These are phyloP conservation scores for Pseudobourletiella spinata DNA, from an alignment of 1,140 invertebrate species.

Conservation along the genomic window DNA sequence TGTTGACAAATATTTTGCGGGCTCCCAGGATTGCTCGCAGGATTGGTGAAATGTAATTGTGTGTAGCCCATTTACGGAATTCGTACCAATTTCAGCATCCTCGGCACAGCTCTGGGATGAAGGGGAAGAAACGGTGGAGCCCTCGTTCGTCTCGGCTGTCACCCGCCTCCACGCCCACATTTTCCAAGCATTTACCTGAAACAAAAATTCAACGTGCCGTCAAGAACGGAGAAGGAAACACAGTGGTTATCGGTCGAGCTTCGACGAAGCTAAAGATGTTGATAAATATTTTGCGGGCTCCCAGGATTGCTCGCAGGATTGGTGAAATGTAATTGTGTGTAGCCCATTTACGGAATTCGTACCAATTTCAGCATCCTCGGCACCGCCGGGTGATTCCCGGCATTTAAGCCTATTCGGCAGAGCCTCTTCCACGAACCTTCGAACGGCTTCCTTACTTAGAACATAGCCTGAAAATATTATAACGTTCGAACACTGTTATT, in stretches of 20 bases:
- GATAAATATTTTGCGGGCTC: too few relatives aligned
- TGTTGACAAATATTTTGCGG: neutral
- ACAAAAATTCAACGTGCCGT: too few relatives aligned
- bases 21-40: too few relatives aligned
- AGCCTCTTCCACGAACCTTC: slow-evolving; percentile 5
- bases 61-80: neutral
- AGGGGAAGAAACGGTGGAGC: slow-evolving; percentile 77
- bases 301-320: too few relatives aligned
- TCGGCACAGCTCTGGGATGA: slow-evolving; percentile 43
- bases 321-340: neutral
- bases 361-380: slow-evolving; percentile 12
- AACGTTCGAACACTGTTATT: too few relatives aligned
- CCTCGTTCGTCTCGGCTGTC: slow-evolving; percentile 67
- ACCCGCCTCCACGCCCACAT: too few relatives aligned
- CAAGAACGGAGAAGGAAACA: too few relatives aligned
- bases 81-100: slow-evolving; percentile 46
- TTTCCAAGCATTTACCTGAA: too few relatives aligned
- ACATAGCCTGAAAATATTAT: slow-evolving; percentile 26
- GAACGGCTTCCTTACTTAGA: slow-evolving; percentile 16
- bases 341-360: neutral
- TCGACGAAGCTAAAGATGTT: slow-evolving; percentile 43
- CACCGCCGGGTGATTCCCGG: neutral
- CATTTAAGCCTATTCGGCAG: slow-evolving; percentile 7
- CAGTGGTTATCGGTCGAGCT: slow-evolving; percentile 46
- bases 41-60: neutral